phyloP scores from a whole-genome alignment of 2,113 vertebrate species.

The Chaetorhynchus papuensis region DNA sequence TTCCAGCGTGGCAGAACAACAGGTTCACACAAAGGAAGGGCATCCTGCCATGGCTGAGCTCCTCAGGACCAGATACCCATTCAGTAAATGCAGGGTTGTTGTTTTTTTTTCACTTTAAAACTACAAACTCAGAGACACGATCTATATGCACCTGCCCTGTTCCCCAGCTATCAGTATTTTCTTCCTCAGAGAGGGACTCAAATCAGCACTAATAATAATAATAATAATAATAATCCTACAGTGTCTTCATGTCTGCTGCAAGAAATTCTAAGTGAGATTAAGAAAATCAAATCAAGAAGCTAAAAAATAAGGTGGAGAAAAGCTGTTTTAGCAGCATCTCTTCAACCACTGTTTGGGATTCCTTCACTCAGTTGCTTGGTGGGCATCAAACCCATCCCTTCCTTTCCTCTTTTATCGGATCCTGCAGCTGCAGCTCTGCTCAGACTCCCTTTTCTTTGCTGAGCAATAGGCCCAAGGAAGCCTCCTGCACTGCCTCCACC shows the following conservation, averaged over 20 bases:
- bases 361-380: neutral
- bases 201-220: neutral
- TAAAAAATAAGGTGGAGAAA: neutral
- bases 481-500: neutral
- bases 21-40: neutral
- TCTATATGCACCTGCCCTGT: neutral
- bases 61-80: neutral
- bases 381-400: neutral
- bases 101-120: neutral
- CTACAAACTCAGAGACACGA: accelerated
- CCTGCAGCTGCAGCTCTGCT: neutral
- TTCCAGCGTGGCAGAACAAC: neutral
- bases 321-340: neutral
- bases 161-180: neutral
- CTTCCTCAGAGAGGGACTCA: neutral
- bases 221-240: neutral
- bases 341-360: neutral
- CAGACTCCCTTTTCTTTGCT: neutral
- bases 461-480: neutral
- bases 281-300: neutral
- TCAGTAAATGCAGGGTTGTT: neutral
- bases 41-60: neutral
- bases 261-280: neutral
- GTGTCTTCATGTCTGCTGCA: neutral
- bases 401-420: neutral